Conservation (phyloP, 30 jellyfish, hydroid and myxozoan species). For the Clytia hemisphaerica region DNA sequence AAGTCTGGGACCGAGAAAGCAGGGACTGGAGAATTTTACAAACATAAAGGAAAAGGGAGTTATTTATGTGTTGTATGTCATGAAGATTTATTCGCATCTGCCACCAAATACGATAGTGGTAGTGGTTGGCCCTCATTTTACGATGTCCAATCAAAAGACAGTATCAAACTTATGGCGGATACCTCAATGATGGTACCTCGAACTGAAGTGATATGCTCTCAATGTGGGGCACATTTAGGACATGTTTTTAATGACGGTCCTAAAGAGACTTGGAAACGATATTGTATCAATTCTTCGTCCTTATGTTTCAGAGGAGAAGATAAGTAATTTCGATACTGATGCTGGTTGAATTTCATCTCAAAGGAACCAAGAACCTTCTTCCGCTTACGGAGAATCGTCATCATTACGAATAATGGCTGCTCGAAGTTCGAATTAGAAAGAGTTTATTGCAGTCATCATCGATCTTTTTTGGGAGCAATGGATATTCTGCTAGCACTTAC, state of each 20-base stretch:
- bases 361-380: too few relatives aligned
- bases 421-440: too few relatives aligned
- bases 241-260: conserved; percentile 98
- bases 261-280: conserved; percentile 78
- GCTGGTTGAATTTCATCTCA: too few relatives aligned
- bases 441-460: too few relatives aligned
- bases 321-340: too few relatives aligned
- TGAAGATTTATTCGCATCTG: background rate
- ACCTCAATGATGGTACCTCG: background rate
- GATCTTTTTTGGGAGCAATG: too few relatives aligned
- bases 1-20: background rate
- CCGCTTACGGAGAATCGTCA: too few relatives aligned
- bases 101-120: background rate
- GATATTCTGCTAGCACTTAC: too few relatives aligned
- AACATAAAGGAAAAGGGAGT: background rate
- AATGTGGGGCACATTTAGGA: conserved; percentile 97
- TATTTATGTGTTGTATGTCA: background rate
- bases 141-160: background rate
- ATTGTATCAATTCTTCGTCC: conserved; percentile 94
- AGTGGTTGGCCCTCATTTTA: background rate
- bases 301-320: too few relatives aligned
- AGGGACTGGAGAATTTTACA: background rate
- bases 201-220: conserved; percentile 12
- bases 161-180: background rate
- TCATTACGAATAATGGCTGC: too few relatives aligned